phyloP scores from a whole-genome alignment of 2,888 invertebrate genomes.

The Meiosimyza platycephala region DNA sequence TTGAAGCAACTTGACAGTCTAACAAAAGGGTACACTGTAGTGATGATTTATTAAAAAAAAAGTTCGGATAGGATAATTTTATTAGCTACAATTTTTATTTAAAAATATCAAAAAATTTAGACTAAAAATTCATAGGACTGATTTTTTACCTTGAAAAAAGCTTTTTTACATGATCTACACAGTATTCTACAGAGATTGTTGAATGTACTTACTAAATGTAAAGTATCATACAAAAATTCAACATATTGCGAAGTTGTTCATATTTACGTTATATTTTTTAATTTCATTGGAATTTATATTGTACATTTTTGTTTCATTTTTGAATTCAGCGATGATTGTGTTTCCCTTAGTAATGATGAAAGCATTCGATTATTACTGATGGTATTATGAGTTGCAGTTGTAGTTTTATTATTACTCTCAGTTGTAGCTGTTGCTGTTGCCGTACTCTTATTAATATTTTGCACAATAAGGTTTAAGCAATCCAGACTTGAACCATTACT shows the following conservation, averaged over 20 bases:
- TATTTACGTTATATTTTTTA: no score
- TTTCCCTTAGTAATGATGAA: slow-evolving; percentile 33
- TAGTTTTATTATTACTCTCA: slow-evolving; percentile 29
- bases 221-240: slow-evolving; percentile 25
- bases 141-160: background rate
- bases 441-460: slow-evolving; percentile 71
- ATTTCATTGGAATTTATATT: slow-evolving; percentile 46
- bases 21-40: no score
- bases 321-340: slow-evolving; percentile 54
- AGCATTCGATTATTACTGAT: slow-evolving; percentile 47
- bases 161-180: background rate
- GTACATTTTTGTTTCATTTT: slow-evolving; percentile 65
- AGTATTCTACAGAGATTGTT: no score
- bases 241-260: background rate
- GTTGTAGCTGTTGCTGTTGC: slow-evolving; percentile 40
- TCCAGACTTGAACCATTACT: slow-evolving; percentile 73
- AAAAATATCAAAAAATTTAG: background rate
- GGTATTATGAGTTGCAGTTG: slow-evolving; percentile 46
- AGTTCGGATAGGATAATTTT: no score
- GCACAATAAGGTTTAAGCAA: slow-evolving; percentile 78
- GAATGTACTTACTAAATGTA: no score
- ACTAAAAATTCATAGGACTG: background rate
- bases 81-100: slow-evolving; percentile 26
- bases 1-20: no score
- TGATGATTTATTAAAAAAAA: no score